phyloP scores from a whole-genome alignment of 1,140 invertebrate species.

The Drosophila persimilis region DNA sequence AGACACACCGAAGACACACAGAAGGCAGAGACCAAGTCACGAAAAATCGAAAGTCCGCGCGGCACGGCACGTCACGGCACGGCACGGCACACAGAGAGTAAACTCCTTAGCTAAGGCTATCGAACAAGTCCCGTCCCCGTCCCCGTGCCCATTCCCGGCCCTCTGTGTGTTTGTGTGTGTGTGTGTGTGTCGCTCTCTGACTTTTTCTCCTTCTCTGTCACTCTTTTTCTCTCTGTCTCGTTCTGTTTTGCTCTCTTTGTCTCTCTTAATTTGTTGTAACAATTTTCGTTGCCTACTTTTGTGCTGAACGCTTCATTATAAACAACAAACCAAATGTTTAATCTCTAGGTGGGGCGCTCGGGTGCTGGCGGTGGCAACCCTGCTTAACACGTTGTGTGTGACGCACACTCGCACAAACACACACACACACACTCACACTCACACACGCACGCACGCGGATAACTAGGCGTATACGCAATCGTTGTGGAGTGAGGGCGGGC shows the following conservation, averaged over 20 bases:
- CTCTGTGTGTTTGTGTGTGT: conserved; percentile 1
- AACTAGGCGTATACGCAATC: conserved; percentile 73
- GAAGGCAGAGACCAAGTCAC: conserved; percentile 46
- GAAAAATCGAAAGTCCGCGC: conserved; percentile 67
- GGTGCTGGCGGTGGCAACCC: conserved; percentile 16
- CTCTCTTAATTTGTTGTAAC: conserved; percentile 33
- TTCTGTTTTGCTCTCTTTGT: background rate
- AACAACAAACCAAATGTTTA: conserved; percentile 43
- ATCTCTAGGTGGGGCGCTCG: background rate
- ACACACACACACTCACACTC: conserved; percentile 8
- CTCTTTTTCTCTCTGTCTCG: background rate
- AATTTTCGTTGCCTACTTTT: conserved; percentile 51
- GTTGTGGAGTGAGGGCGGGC: conserved; percentile 19
- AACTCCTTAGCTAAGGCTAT: conserved; percentile 9
- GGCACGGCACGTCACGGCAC: too few relatives aligned
- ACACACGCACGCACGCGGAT: conserved; percentile 3
- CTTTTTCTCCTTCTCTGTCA: background rate
- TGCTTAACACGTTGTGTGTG: conserved; percentile 61
- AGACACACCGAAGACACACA: conserved; percentile 12
- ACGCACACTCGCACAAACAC: conserved; percentile 43
- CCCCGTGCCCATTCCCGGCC: background rate
- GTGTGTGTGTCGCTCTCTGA: background rate
- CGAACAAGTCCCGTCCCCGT: background rate
- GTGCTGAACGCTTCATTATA: conserved; percentile 29
- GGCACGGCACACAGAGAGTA: conserved; percentile 20